Base-by-base conservation (phyloP, 1,140 invertebrate species). In the Antheraea mylitta region DNA sequence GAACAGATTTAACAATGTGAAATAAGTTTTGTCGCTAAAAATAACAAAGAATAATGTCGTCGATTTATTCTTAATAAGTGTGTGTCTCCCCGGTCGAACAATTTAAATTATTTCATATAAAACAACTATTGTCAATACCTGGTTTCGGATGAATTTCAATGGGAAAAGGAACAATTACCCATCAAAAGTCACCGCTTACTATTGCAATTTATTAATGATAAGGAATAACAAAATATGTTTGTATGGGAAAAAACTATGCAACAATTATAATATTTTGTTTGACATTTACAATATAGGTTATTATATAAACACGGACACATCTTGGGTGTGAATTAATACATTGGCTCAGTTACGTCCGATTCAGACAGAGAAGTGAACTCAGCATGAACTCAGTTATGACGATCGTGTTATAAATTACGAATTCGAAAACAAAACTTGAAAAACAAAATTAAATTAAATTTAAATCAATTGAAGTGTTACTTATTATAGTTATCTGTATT, bases 121-220 rank as follows among this genome's bases (percentile, higher is more conserved):
- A 85, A 83, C 82, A 89, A 80, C 89, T 91, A 91, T 91, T 91
- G 89, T 82, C 18, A 81, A 64, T 79, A 79, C 78, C 85, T 87
- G 80, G 80, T 77, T 77, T 79, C 72, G 71, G 69, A 75, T 67
- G 22, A 42, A 70, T 73, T 72, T 71, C 78, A 77, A 77, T 74
- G 73, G 60, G 65, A 63, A 69, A 67, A 59, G 9, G n/a, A 38
- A 68, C 30, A 64, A 66, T 66, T 42, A 42, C 67, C 61, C 78
- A 79, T 78, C 77, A 80, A 80, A 61, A 81, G 70, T 77, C 78
- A 68, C 71, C 80, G 80, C 77, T 79, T 71, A 75, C 89, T 91
- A 91, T 91, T 91, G 89, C 89, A 89, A 90, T 91, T 91, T 89
- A 84, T 80, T 87, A 76, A 90, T 91, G 89, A 85, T 53, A 78